Evolutionary conservation across 2,113 vertebrate genomes (phyloP), one percentile per base, ranked within the genome.

Genomic region (Stomatorhinus ivindoensis): DNA sequence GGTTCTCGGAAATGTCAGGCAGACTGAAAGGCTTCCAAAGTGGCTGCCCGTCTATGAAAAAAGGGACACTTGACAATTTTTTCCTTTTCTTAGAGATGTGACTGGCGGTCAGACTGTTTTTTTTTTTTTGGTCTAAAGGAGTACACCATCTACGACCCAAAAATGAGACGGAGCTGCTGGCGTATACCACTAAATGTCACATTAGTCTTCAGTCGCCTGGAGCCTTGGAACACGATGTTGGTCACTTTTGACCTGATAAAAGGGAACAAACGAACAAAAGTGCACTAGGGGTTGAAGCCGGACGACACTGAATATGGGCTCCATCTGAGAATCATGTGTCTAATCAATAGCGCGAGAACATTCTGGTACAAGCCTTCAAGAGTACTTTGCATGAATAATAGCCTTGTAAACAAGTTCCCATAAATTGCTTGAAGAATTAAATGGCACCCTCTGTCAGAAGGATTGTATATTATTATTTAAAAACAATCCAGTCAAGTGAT

Each of bases 341-440:
- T 42, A 39, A 76, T 76, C 69, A 76, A 76, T 39, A 39, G 69
- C 15, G 4, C 31, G 17, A 76, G 69, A 76, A 39, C 31, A 17
- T 76, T 76, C 69, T 42, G 69, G 69, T 76, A 76, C n/a, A 17
- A 39, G 35, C 69, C 69, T 76, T 76, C 69, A 39, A 42, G 69
- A 76, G 69, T 35, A 76, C 69, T 76, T 76, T 76, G 69, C 35
- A 76, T 76, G 69, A 76, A 76, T 76, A 76, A 76, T 76, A 76
- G 15, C 35, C 35, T 39, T 76, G 31, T 76, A 76, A 76, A 76
- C 31, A 76, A 76, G 31, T 76, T 42, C 69, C 35, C 69, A 76
- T 76, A 76, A 76, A 76, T 39, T 39, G 69, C 35, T 76, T 19
- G 35, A 17, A 76, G 69, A 39, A 76, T 39, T 76, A 76, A 76